Evolutionary conservation across 2,888 invertebrate species (phyloP).

Genomic region (Mimumesa dahlbomi): DNA sequence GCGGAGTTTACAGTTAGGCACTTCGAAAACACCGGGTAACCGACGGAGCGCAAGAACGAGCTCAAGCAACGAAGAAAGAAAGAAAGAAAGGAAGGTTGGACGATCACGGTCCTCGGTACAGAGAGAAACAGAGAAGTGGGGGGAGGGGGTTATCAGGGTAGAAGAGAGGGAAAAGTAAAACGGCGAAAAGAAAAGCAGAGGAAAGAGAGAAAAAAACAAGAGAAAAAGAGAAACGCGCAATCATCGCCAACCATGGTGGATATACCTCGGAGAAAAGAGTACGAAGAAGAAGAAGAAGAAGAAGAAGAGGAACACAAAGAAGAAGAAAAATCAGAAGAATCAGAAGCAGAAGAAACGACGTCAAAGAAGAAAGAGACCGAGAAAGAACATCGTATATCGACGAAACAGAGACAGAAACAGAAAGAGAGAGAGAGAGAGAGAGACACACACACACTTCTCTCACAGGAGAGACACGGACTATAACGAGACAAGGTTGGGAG

Average conservation of each 20-base stretch:
- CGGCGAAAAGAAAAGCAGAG: slow-evolving; percentile 41
- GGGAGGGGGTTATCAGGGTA: slow-evolving; percentile 11
- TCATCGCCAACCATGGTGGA: slow-evolving; percentile 48
- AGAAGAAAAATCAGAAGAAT: slow-evolving; percentile 5
- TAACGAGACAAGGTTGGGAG: slow-evolving; percentile 72
- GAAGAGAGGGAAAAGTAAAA: too few species aligned
- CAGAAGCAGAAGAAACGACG: slow-evolving; percentile 1
- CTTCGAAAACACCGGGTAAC: slow-evolving; percentile 59
- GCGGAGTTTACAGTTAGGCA: slow-evolving; percentile 68
- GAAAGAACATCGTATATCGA: slow-evolving; percentile 3
- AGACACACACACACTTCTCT: not conserved
- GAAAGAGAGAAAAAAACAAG: slow-evolving; percentile 39
- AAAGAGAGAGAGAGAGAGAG: slow-evolving; percentile 15
- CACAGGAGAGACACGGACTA: slow-evolving; percentile 52
- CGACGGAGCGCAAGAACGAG: slow-evolving; percentile 22
- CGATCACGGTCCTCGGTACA: slow-evolving; percentile 1
- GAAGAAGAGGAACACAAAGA: not conserved
- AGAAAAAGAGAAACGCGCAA: slow-evolving; percentile 44
- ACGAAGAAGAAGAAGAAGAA: not conserved
- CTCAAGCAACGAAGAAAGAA: slow-evolving; percentile 17
- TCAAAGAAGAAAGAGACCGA: too few species aligned
- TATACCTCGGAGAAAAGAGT: too few species aligned
- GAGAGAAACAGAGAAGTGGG: too few species aligned
- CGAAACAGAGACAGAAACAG: slow-evolving; percentile 11
- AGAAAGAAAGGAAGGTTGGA: slow-evolving; percentile 32